phyloP scores from a whole-genome alignment of 2,797 vertebrate genomes.

The Sciurus vulgaris region DNA sequence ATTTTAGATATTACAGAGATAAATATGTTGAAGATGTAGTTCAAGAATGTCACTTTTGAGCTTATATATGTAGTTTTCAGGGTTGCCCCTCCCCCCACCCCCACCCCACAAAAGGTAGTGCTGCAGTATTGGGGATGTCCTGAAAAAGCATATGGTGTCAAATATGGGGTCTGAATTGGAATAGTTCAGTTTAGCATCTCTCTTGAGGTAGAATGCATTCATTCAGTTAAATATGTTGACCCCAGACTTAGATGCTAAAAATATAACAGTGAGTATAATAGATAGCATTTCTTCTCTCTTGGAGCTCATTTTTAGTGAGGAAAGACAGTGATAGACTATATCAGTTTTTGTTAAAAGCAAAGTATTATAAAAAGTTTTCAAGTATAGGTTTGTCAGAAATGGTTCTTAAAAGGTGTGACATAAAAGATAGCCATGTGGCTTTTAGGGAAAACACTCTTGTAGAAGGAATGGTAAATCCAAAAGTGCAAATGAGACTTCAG shows the following conservation, averaged over 20 bases:
- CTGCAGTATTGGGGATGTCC: neutral
- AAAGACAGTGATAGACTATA: neutral
- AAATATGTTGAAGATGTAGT: neutral
- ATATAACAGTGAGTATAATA: neutral
- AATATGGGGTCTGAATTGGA: neutral
- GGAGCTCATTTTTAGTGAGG: neutral
- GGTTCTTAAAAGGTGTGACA: neutral
- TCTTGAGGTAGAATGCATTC: neutral
- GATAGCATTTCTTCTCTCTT: neutral
- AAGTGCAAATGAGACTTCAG: neutral
- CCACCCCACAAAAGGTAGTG: neutral
- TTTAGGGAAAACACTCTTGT: neutral
- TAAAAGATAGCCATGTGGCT: neutral
- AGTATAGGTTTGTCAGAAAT: neutral
- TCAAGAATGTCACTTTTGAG: neutral
- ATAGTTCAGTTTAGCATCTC: neutral
- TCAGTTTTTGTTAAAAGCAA: neutral
- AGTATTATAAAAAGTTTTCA: neutral
- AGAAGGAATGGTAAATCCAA: neutral
- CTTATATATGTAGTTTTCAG: neutral
- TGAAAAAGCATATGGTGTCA: neutral
- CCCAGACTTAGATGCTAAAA: neutral
- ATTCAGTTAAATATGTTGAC: neutral
- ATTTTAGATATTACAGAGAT: neutral
- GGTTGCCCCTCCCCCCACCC: neutral